These are phyloP conservation scores for Stomatorhinus walkeri DNA, from an alignment of 2,797 vertebrate species.

Conservation along the genomic window DNA sequence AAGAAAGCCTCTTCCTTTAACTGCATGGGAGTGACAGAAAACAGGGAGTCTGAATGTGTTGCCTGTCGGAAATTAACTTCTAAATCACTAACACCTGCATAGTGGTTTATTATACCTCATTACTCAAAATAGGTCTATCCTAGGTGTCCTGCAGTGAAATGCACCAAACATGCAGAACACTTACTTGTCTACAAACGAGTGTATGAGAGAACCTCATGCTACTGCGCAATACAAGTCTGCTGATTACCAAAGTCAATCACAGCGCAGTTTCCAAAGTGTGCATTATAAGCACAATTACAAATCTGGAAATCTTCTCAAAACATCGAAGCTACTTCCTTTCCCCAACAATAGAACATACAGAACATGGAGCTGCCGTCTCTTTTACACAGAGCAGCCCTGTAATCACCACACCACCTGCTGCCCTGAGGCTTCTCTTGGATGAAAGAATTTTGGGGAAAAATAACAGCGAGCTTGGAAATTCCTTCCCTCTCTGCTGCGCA, in stretches of 20 bases:
- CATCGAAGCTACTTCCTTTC: not conserved
- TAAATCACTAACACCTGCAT: not conserved
- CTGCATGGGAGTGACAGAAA: not conserved
- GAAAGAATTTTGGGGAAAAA: not conserved
- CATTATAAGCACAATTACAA: not conserved
- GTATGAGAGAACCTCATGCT: not conserved
- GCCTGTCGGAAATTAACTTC: not conserved
- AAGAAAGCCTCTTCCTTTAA: not conserved
- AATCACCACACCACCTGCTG: conserved; percentile 3
- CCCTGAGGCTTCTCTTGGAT: not conserved
- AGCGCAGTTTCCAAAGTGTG: not conserved
- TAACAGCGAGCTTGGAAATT: not conserved
- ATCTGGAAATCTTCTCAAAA: not conserved
- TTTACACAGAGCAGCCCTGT: not conserved
- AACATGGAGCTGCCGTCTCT: not conserved
- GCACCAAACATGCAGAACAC: not conserved
- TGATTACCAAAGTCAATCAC: not conserved
- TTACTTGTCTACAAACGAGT: not conserved
- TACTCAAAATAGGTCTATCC: not conserved
- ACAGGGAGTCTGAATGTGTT: not conserved
- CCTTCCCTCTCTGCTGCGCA: not conserved
- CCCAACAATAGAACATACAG: not conserved
- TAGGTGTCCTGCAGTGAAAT: not conserved
- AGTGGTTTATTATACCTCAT: not conserved
- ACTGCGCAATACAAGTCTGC: not conserved